phyloP scores from a whole-genome alignment of 2,113 vertebrate genomes.

The Rhabdornis inornatus region DNA sequence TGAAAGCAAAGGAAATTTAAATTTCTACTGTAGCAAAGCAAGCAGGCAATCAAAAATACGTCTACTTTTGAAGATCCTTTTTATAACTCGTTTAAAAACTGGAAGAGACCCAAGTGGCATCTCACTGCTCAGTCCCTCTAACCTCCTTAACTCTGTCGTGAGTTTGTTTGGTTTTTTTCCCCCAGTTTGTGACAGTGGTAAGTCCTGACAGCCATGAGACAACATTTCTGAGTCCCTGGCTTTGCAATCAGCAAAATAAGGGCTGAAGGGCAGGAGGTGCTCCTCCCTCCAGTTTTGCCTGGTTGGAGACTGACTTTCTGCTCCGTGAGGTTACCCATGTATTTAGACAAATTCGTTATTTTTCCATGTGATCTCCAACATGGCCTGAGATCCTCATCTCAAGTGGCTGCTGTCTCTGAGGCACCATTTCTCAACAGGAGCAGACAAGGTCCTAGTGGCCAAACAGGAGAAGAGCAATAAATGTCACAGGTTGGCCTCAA shows the following conservation, averaged over 20 bases:
- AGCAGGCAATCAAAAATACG: not conserved
- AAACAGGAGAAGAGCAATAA: not conserved
- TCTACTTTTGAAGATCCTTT: not conserved
- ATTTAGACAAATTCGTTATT: accelerated
- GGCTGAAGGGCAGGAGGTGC: not conserved
- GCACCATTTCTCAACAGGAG: not conserved
- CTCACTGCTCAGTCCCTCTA: not conserved
- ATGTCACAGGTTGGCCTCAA: not conserved
- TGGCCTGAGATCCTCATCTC: not conserved
- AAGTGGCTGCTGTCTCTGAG: not conserved
- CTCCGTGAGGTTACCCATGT: not conserved
- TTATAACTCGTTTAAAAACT: not conserved
- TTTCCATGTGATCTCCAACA: not conserved
- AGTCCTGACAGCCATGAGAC: not conserved
- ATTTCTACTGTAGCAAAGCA: not conserved
- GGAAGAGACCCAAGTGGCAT: not conserved
- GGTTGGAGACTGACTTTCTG: not conserved
- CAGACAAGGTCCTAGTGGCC: not conserved
- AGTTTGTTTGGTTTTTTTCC: not conserved
- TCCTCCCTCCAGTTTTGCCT: not conserved
- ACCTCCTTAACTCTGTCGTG: not conserved
- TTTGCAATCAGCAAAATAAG: not conserved
- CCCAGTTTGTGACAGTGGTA: not conserved
- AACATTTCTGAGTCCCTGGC: not conserved
- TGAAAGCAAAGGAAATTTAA: not conserved